These are phyloP conservation scores for Carettochelys insculpta DNA, from an alignment of 2,113 vertebrate genomes.

Conservation along the genomic window DNA sequence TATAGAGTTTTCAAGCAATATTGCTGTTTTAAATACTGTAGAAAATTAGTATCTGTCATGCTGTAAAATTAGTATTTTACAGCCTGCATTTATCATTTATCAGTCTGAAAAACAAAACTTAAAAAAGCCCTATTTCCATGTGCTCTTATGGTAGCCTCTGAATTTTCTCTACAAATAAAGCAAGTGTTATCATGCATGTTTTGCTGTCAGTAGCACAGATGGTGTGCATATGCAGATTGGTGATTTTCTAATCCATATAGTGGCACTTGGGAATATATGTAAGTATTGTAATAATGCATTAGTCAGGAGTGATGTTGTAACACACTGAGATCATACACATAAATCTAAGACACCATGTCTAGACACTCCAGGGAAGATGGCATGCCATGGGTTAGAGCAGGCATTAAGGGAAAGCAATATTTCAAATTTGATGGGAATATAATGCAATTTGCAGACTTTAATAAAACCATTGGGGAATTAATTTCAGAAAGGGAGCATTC, in stretches of 20 bases:
- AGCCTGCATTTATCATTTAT: constrained; percentile 63
- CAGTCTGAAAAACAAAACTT: constrained; percentile 54
- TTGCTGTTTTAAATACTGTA: constrained; percentile 33
- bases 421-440: constrained; percentile 81
- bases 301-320: constrained; percentile 84
- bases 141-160: constrained; percentile 70
- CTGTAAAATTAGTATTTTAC: constrained; percentile 33
- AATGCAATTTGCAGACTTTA: constrained; percentile 82
- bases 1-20: constrained; percentile 7
- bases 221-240: constrained; percentile 88
- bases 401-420: constrained; percentile 79
- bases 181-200: constrained; percentile 78
- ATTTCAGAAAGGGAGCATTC: constrained; percentile 75
- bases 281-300: constrained; percentile 86
- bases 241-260: constrained; percentile 88
- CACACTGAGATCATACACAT: constrained; percentile 86
- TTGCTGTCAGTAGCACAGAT: constrained; percentile 83
- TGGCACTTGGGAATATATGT: constrained; percentile 87
- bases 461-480: constrained; percentile 82
- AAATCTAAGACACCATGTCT: constrained; percentile 81
- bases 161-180: constrained; percentile 69
- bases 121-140: constrained; percentile 48
- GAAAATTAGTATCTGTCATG: neutral
- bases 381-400: constrained; percentile 75
- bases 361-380: constrained; percentile 84